Conservation (phyloP, 2,797 vertebrate species). For the Acrossocheilus fasciatus region DNA sequence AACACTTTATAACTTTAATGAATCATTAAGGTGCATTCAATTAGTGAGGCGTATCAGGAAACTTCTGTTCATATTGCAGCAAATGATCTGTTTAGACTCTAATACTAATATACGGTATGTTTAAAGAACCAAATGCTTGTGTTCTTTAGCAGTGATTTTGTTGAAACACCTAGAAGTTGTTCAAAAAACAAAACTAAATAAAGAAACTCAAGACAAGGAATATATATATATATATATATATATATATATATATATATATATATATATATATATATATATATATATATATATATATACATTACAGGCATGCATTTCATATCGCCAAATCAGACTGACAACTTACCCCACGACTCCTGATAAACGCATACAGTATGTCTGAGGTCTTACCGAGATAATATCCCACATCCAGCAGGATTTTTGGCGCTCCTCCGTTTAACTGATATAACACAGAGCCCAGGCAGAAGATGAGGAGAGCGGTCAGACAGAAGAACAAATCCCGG, state of each 20-base stretch:
- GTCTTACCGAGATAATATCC: constrained; percentile 84
- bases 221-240: no score
- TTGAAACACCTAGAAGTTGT: no score
- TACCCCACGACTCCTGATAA: neutral
- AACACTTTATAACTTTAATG: neutral
- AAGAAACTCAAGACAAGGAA: neutral
- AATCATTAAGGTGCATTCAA: neutral
- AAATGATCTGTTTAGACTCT: neutral
- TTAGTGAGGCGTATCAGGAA: neutral
- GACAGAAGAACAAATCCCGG: constrained; percentile 83
- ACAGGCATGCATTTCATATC: no score
- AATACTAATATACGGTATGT: neutral
- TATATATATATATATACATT: no score
- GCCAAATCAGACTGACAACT: neutral
- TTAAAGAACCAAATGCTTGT: neutral
- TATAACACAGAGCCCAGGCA: constrained; percentile 83
- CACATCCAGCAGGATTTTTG: constrained; percentile 81
- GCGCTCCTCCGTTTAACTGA: constrained; percentile 83
- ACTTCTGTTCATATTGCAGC: neutral
- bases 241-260: no score
- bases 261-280: no score
- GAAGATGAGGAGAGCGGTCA: constrained; percentile 82
- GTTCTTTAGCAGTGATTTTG: neutral
- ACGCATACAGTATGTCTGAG: neutral
- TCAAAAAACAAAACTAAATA: neutral